Evolutionary conservation across 2,113 vertebrate genomes (phyloP).

Genomic region (Excalfactoria chinensis): DNA sequence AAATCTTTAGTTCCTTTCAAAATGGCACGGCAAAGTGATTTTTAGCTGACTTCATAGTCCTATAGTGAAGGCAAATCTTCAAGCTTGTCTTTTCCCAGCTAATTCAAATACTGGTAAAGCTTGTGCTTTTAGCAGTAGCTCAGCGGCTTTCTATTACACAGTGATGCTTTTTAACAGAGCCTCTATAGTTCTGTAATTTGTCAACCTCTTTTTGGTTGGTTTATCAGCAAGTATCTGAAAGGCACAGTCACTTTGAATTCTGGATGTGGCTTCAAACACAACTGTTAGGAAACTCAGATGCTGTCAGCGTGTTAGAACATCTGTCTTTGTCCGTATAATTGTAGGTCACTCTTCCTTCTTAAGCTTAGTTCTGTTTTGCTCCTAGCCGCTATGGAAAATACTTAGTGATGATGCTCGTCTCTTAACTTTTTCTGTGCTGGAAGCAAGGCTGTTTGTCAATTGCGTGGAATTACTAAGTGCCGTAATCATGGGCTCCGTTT

Average conservation of each 20-base stretch:
- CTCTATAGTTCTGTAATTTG: neutral
- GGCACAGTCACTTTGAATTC: neutral
- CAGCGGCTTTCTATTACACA: neutral
- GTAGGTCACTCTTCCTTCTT: neutral
- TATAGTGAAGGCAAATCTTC: neutral
- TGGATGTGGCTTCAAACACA: neutral
- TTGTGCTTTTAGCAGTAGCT: neutral
- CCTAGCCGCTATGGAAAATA: neutral
- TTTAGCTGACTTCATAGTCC: neutral
- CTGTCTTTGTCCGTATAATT: neutral
- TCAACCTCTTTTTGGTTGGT: neutral
- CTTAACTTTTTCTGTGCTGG: neutral
- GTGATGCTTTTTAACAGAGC: neutral
- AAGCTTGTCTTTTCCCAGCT: neutral
- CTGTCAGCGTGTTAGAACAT: neutral
- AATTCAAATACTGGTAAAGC: neutral
- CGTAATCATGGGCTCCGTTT: conserved; percentile 9
- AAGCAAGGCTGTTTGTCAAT: neutral
- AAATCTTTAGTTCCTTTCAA: neutral
- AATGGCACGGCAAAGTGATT: neutral
- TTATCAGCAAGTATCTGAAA: neutral
- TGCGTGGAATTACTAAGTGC: neutral
- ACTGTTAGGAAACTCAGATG: neutral
- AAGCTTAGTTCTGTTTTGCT: neutral
- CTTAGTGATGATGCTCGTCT: neutral